Conservation (phyloP, 2,113 vertebrate genomes). For the Zosterops pallidus region DNA sequence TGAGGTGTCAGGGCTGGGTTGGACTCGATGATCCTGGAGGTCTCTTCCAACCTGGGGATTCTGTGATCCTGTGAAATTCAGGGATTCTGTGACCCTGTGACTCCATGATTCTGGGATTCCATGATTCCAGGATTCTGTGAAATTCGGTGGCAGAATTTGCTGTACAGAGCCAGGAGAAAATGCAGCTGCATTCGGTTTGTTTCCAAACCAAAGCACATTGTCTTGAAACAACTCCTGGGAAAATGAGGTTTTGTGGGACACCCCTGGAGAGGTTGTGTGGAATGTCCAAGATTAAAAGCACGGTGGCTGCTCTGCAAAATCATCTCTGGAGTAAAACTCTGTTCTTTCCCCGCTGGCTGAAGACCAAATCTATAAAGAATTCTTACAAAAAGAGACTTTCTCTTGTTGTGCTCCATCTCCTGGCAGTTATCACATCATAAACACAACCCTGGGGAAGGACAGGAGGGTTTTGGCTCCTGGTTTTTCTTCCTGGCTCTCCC, state of each 20-base stretch:
- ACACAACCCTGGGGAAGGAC: neutral
- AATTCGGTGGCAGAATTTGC: accelerated
- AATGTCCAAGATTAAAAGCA: neutral
- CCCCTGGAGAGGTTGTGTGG: neutral
- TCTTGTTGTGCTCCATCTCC: neutral
- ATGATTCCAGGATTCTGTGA: too few relatives aligned
- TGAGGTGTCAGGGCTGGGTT: neutral
- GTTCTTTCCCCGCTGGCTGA: accelerated
- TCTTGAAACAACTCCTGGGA: too few relatives aligned
- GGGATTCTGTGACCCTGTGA: too few relatives aligned
- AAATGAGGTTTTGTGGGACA: neutral
- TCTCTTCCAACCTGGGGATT: neutral
- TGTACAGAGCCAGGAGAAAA: neutral
- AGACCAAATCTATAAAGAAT: neutral
- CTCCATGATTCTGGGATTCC: too few relatives aligned
- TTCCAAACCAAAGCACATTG: neutral
- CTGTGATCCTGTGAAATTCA: neutral
- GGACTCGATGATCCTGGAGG: neutral
- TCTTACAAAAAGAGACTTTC: neutral
- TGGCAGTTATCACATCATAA: neutral
- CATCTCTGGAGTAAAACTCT: neutral
- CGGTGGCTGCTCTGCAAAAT: neutral
- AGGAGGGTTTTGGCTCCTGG: neutral
- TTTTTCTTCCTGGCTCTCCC: neutral
- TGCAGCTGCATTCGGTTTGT: accelerated